phyloP scores from a whole-genome alignment of 2,888 invertebrate species.

The Calameuta filiformis region DNA sequence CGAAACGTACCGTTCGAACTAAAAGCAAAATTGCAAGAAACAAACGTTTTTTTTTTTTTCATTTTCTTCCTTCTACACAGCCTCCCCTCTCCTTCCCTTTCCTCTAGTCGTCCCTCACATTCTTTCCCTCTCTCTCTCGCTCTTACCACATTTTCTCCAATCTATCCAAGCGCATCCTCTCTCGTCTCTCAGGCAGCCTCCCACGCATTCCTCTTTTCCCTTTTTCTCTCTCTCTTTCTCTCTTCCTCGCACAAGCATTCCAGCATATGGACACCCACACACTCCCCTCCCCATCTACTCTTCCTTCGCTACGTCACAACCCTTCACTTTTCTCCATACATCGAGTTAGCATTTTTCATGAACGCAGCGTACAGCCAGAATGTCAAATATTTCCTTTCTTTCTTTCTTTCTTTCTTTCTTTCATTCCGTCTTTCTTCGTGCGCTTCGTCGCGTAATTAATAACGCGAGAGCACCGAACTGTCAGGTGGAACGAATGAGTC shows the following conservation, averaged over 20 bases:
- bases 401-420: neutral
- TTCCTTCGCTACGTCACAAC: slow-evolving; percentile 29
- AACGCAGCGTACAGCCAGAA: slow-evolving; percentile 25
- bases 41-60: neutral
- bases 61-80: slow-evolving; percentile 3
- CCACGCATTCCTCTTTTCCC: too few relatives aligned
- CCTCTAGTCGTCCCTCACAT: neutral
- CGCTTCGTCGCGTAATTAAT: neutral
- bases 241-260: too few relatives aligned
- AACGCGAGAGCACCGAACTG: neutral
- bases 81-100: slow-evolving; percentile 34
- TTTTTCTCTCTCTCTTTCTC: too few relatives aligned
- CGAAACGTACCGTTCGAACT: slow-evolving; percentile 28
- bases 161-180: too few relatives aligned
- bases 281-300: slow-evolving; percentile 13
- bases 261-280: neutral
- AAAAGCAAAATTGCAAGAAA: slow-evolving; percentile 25
- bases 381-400: neutral
- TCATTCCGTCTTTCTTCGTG: neutral
- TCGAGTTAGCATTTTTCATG: slow-evolving; percentile 16
- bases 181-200: too few relatives aligned
- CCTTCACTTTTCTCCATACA: neutral
- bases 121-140: neutral
- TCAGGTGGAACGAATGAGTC: neutral
- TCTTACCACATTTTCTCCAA: too few relatives aligned